Evolutionary conservation across 2,797 vertebrate genomes (phyloP).

Genomic region (Enteromius thamalakanensis): DNA sequence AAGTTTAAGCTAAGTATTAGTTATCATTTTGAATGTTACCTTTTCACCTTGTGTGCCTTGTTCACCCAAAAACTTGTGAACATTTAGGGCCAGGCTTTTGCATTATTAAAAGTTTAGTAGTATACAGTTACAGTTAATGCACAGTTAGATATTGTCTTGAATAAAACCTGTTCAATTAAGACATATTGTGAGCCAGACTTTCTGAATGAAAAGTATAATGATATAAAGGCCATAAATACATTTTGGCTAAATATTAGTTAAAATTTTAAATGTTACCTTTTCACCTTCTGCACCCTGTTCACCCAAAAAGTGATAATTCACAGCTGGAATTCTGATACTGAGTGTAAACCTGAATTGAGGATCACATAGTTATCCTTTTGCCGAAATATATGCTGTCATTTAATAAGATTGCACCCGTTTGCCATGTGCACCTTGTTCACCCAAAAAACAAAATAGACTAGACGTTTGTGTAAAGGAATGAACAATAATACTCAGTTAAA

Average conservation of each 20-base stretch:
- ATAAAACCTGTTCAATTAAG: background rate
- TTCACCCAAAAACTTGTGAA: background rate
- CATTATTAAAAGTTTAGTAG: background rate
- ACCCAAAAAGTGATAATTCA: background rate
- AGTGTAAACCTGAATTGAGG: background rate
- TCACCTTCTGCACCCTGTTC: background rate
- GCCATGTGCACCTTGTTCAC: background rate
- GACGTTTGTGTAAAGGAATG: background rate
- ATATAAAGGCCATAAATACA: background rate
- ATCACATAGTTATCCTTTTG: background rate
- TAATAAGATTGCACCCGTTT: background rate
- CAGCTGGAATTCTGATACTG: background rate
- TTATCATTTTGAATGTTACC: background rate
- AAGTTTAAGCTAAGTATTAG: background rate
- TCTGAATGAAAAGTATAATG: background rate
- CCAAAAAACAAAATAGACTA: background rate
- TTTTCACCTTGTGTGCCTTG: background rate
- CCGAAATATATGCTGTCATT: background rate
- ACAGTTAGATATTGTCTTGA: background rate
- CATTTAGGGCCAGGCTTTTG: background rate
- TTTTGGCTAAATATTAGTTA: background rate
- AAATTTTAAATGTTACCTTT: background rate
- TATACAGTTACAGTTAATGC: background rate
- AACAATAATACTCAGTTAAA: background rate
- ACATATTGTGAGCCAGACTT: background rate